Base-by-base conservation (phyloP, 2,888 invertebrate species). In the Hemistola chrysoprasaria region DNA sequence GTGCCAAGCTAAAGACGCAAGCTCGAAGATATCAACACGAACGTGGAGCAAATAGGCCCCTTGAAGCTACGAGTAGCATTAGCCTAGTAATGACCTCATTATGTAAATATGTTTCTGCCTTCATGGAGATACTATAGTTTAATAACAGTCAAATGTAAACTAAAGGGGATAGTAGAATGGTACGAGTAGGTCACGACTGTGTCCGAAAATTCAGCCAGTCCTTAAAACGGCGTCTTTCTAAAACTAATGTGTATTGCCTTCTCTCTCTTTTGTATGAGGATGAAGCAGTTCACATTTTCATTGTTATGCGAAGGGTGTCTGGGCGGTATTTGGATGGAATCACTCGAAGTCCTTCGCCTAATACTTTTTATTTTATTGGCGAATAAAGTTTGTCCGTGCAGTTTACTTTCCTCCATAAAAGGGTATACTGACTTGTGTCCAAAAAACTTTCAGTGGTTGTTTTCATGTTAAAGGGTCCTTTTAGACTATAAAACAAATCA, bases 1-100 rank as follows among this genome's bases (percentile, higher is more conserved):
- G 41, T 36, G 41, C 42, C 27, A 40, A 46, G 37, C 35, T 37
- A 35, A 45, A 45, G 7, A 29, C 26, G 23, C 37, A 21, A 38
- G 47, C 40, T 44, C 27, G 39, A 39, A 40, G 40, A 35, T 47
- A 47, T 47, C 41, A 46, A 34, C 31, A 27, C 29, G 27, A 31
- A 28, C 39, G 37, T 26, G 38, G 44, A 43, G 48, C 41, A 52
- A 39, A 51, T 51, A 47, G 50, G 48, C 44, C 50, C 43, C 42
- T 41, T 48, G 51, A 37, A 60, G 52, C 53, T 53, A n/a, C n/a
- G n/a, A n/a, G n/a, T n/a, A 56, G 40, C 52, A 55, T 51, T 53
- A 53, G 52, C 56, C 22, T 56, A 45, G 55, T 55, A 65, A 63
- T 61, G 55, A 36, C 37, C 47, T 50, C 51, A 62, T 65, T 68